These are phyloP conservation scores for Leptatherina wallacei DNA, from an alignment of 2,797 vertebrate genomes.

Conservation along the genomic window DNA sequence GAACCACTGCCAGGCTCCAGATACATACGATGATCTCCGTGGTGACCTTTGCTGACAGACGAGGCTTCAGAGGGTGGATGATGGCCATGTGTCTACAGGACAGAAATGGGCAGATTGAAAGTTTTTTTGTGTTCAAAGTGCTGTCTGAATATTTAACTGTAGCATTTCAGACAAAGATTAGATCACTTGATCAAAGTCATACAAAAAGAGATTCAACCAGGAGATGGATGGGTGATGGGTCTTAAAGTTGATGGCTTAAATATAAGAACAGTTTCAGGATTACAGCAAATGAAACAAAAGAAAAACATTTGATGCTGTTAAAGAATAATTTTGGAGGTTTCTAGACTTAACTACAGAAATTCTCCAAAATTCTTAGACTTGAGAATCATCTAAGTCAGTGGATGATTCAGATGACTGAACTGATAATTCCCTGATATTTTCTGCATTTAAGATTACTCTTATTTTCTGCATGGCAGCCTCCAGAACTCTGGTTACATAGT, in stretches of 20 bases:
- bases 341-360: neutral
- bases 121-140: neutral
- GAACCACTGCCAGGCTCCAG: slow-evolving; percentile 93
- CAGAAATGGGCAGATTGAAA: slow-evolving; percentile 25
- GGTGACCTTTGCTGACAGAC: slow-evolving; percentile 93
- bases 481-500: slow-evolving; percentile 9
- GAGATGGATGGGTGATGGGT: neutral
- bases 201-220: neutral
- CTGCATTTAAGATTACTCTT: neutral
- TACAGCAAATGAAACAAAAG: neutral
- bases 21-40: slow-evolving; percentile 92
- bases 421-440: neutral
- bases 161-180: too few species aligned
- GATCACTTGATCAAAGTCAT: too few species aligned
- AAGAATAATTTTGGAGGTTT: neutral
- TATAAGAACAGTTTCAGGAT: neutral
- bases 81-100: slow-evolving; percentile 94
- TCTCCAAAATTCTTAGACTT: neutral
- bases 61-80: slow-evolving; percentile 95
- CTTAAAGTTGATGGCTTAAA: neutral
- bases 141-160: neutral
- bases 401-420: neutral
- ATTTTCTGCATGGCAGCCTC: slow-evolving; percentile 4
- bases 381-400: neutral
- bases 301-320: neutral